phyloP scores from a whole-genome alignment of 2,797 vertebrate genomes.

The Gymnopithys bicolor region DNA sequence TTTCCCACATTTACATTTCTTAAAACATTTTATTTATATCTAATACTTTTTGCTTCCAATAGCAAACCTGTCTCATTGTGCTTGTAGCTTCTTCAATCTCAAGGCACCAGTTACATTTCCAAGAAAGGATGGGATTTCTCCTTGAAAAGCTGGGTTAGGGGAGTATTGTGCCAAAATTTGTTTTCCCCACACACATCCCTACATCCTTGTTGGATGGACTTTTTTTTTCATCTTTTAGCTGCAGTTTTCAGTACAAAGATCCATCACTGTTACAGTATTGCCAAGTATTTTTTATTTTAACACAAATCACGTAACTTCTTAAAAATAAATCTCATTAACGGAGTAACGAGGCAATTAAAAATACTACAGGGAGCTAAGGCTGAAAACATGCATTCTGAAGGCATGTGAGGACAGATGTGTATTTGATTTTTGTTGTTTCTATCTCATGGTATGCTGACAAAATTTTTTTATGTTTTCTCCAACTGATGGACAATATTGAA shows the following conservation, averaged over 20 bases:
- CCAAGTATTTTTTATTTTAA: not conserved
- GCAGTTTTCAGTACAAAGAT: not conserved
- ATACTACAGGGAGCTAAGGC: not conserved
- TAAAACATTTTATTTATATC: slow-evolving; percentile 37
- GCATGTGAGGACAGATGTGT: not conserved
- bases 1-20: slow-evolving; percentile 61
- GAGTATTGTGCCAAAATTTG: not conserved
- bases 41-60: not conserved
- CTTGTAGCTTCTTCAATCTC: not conserved
- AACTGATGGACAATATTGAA: not conserved
- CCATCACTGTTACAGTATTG: not conserved
- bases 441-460: not conserved
- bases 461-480: not conserved
- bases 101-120: not conserved
- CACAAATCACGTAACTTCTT: not conserved
- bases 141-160: not conserved
- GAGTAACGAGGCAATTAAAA: not conserved
- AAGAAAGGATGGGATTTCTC: not conserved
- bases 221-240: not conserved
- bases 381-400: not conserved
- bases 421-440: not conserved
- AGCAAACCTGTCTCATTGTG: not conserved
- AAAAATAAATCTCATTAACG: not conserved
- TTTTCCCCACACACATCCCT: not conserved
- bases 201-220: not conserved